A percentile compares a stretch with the other conserved stretches of the same genome.
Evolutionary conservation across 1,140 invertebrate species (phyloP).

Genomic region (Metaphire vulgaris): DNA sequence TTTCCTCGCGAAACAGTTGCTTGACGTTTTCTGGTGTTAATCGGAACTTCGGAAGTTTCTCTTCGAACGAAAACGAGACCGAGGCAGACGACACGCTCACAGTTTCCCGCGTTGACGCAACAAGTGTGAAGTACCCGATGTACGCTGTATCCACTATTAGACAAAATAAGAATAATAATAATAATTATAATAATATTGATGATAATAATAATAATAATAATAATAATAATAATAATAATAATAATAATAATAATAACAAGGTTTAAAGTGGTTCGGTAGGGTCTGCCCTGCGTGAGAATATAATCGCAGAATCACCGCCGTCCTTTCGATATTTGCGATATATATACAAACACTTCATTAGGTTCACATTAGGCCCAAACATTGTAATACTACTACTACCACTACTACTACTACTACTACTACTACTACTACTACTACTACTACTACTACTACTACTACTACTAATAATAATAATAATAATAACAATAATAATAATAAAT

Average conservation of each 20-base stretch:
- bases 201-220: too few relatives aligned
- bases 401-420: slow-evolving; percentile 2
- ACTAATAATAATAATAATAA: background rate
- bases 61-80: background rate
- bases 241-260: too few relatives aligned
- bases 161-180: too few relatives aligned
- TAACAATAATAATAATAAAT: too few relatives aligned
- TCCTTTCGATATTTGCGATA: too few relatives aligned
- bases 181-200: too few relatives aligned
- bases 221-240: too few relatives aligned
- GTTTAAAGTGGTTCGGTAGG: too few relatives aligned
- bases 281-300: too few relatives aligned
- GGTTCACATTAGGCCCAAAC: too few relatives aligned
- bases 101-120: background rate
- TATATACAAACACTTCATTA: too few relatives aligned
- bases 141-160: background rate
- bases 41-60: background rate
- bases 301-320: too few relatives aligned
- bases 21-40: background rate
- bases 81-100: background rate
- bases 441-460: slow-evolving; percentile 2
- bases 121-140: background rate
- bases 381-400: background rate
- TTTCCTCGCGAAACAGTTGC: background rate
- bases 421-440: slow-evolving; percentile 3